Percentiles rank a stretch among this genome's conserved stretches.
phyloP scores from a whole-genome alignment of 2,113 vertebrate species.

The Psilopsiagon aurifrons region DNA sequence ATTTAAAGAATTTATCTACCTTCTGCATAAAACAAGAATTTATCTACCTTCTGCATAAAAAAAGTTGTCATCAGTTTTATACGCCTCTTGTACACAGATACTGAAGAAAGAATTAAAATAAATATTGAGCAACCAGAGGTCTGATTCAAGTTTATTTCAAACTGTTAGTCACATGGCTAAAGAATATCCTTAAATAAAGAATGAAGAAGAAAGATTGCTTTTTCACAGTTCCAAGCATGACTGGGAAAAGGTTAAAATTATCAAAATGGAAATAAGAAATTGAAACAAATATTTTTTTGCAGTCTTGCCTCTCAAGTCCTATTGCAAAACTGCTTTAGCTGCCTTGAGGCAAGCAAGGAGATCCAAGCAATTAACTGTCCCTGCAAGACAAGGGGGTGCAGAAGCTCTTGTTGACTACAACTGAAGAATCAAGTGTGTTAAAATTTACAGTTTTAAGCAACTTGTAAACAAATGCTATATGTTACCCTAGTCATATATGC shows the following conservation, averaged over 20 bases:
- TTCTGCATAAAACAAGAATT: not conserved
- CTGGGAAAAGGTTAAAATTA: not conserved
- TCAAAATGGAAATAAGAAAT: conserved; percentile 18
- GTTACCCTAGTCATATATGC: not conserved
- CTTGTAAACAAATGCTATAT: not conserved
- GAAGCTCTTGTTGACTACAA: not conserved
- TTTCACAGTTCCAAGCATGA: not conserved
- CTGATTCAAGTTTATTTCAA: not conserved
- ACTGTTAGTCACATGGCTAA: not conserved
- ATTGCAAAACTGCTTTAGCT: not conserved
- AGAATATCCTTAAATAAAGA: not conserved
- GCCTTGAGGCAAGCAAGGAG: not conserved
- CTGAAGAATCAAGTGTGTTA: not conserved
- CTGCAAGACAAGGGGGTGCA: not conserved
- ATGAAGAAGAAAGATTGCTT: not conserved
- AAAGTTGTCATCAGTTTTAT: not conserved
- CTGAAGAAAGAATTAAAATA: not conserved
- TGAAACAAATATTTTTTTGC: not conserved
- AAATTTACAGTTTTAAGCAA: not conserved
- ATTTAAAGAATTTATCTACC: not conserved
- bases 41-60: not conserved
- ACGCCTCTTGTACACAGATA: not conserved
- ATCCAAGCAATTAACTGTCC: not conserved
- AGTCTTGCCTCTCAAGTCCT: not conserved
- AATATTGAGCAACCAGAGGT: not conserved